phyloP scores from a whole-genome alignment of 2,888 invertebrate genomes.

The Aplocera efformata region DNA sequence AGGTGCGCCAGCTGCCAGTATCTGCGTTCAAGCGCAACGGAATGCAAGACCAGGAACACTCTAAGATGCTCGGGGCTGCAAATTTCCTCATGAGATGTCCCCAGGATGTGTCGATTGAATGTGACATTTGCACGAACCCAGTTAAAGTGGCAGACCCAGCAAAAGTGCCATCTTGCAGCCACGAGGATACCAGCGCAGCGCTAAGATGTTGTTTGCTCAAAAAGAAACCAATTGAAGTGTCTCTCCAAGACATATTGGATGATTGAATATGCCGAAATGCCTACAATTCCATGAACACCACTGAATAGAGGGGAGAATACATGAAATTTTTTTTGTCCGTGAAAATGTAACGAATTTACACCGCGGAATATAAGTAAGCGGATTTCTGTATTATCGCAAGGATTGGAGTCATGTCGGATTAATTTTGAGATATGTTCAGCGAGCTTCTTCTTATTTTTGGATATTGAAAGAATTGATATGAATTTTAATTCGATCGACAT shows the following conservation, averaged over 20 bases:
- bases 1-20: slow-evolving; percentile 65
- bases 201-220: slow-evolving; percentile 39
- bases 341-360: slow-evolving; percentile 31
- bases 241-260: slow-evolving; percentile 56
- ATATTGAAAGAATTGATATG: too few species aligned
- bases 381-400: slow-evolving; percentile 33
- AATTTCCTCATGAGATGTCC: slow-evolving; percentile 62
- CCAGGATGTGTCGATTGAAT: slow-evolving; percentile 59
- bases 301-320: not conserved
- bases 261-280: slow-evolving; percentile 35
- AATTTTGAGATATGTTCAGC: slow-evolving; percentile 25
- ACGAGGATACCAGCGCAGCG: slow-evolving; percentile 16
- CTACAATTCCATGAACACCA: slow-evolving; percentile 9
- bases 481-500: too few species aligned
- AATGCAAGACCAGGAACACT: slow-evolving; percentile 72
- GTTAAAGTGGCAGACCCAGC: slow-evolving; percentile 53
- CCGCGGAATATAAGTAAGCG: slow-evolving; percentile 36
- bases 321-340: slow-evolving; percentile 22
- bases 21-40: slow-evolving; percentile 73
- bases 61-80: slow-evolving; percentile 56
- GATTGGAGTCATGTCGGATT: slow-evolving; percentile 25
- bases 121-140: slow-evolving; percentile 40
- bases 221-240: slow-evolving; percentile 58
- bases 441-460: slow-evolving; percentile 21
- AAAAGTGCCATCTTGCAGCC: slow-evolving; percentile 50